Evolutionary conservation across 2,888 invertebrate genomes (phyloP).

Genomic region (Heterodera filipjevi): DNA sequence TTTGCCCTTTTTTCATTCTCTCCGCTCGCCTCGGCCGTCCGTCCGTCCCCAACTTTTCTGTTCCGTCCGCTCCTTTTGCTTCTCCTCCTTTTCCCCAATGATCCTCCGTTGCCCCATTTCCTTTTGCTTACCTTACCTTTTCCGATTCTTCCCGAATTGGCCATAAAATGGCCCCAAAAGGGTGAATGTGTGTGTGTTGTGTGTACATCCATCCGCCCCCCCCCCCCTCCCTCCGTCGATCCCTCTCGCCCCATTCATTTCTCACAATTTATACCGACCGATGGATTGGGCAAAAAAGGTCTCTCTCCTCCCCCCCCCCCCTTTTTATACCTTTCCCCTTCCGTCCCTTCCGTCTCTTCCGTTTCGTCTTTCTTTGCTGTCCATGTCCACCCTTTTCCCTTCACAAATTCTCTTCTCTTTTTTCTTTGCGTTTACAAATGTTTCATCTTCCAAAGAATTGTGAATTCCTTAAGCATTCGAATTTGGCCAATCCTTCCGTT

Average conservation of each 20-base stretch:
- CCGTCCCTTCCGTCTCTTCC: not conserved
- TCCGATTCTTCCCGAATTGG: constrained; percentile 7
- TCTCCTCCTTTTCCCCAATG: not conserved
- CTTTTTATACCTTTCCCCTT: not conserved
- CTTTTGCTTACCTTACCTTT: constrained; percentile 3
- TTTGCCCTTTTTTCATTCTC: too few species aligned
- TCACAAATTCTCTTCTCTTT: not conserved
- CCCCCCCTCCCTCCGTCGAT: not conserved
- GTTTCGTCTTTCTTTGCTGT: not conserved
- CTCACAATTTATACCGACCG: constrained; percentile 2
- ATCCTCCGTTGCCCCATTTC: not conserved
- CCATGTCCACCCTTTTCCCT: not conserved
- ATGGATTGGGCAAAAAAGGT: not conserved
- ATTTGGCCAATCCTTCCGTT: too few species aligned
- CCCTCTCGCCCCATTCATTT: not conserved
- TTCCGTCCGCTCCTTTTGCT: not conserved
- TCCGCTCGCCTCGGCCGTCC: too few species aligned
- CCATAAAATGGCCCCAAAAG: constrained; percentile 8
- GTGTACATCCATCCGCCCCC: not conserved
- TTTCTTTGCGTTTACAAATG: not conserved
- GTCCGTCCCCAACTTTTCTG: not conserved
- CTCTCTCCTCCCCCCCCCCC: not conserved
- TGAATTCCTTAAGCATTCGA: too few species aligned
- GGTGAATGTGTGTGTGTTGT: not conserved
- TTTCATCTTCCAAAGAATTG: not conserved